Percentiles rank a stretch among this genome's conserved stretches.
These are phyloP conservation scores for Heteromurus nitidus DNA, from an alignment of 2,888 invertebrate species.

Conservation along the genomic window DNA sequence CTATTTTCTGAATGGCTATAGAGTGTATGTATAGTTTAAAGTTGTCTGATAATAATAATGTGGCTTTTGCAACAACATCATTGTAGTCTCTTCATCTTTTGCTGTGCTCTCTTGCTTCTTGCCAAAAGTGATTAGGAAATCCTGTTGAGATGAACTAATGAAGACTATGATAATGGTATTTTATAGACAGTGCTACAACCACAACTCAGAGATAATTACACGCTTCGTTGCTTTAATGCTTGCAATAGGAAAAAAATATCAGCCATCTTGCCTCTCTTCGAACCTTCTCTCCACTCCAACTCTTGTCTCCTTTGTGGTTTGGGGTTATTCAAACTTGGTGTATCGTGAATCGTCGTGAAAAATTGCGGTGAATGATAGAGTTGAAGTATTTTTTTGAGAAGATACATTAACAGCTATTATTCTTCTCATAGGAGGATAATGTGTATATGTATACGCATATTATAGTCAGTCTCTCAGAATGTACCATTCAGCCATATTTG, in stretches of 20 bases:
- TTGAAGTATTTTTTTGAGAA: neutral
- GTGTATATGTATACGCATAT: neutral
- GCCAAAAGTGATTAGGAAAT: constrained; percentile 65
- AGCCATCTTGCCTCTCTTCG: constrained; percentile 52
- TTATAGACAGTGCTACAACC: constrained; percentile 55
- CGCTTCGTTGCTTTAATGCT: constrained; percentile 47
- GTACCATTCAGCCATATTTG: constrained; percentile 44
- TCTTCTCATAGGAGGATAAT: too few relatives aligned
- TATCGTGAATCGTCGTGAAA: constrained; percentile 36
- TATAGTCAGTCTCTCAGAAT: constrained; percentile 55
- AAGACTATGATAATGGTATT: constrained; percentile 58
- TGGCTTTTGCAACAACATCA: too few relatives aligned
- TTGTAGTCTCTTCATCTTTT: too few relatives aligned
- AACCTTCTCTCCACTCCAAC: too few relatives aligned
- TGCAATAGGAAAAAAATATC: constrained; percentile 45
- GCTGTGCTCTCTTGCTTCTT: too few relatives aligned
- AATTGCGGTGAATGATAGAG: constrained; percentile 56
- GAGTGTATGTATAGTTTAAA: too few relatives aligned
- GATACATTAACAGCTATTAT: neutral
- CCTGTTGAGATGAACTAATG: constrained; percentile 62
- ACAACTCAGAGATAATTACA: constrained; percentile 58
- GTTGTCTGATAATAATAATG: constrained; percentile 24
- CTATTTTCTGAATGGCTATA: neutral
- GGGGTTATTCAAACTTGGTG: neutral
- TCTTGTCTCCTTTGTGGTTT: too few relatives aligned